Base-by-base conservation (phyloP, 2,888 invertebrate species). In the Pelosia muscerda region DNA sequence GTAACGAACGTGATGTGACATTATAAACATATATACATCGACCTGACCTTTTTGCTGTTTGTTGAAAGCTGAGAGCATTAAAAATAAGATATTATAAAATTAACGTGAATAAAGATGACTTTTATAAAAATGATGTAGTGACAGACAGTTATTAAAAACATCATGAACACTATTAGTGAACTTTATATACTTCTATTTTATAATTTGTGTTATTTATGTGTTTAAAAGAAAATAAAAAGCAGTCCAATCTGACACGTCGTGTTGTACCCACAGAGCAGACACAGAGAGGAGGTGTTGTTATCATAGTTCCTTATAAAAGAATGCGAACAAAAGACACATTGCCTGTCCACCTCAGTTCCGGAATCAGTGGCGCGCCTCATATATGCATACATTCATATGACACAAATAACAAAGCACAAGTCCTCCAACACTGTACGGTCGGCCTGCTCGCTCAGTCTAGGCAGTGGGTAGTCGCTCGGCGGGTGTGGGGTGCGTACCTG, bases 401-500 rank as follows among this genome's bases (percentile, higher is more conserved):
- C n/a, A n/a, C n/a, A n/a, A n/a, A n/a, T n/a, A n/a, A n/a, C n/a
- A n/a, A n/a, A n/a, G n/a, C n/a, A n/a, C n/a, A n/a, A n/a, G n/a
- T n/a, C n/a, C n/a, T n/a, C n/a, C n/a, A n/a, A n/a, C n/a, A n/a
- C n/a, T n/a, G n/a, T n/a, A n/a, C n/a, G n/a, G n/a, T n/a, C n/a
- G n/a, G n/a, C n/a, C 15, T 0, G 1, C 38, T 38, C 38, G 38
- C 19, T 13, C 19, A 38, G 15, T 38, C 38, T 38, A 34, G 38
- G 38, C 11, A 34, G 34, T 3, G 1, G 2, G 42, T 19, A 1
- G 19, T 19, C 15, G 22, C 22, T 13, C 9, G 22, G 22, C 9
- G 53, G n/a, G 53, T 4, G 22, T 53, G 53, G 6, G 0, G 53
- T 22, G 26, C 4, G 23, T 82, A 97, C 97, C 93, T 97, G 97